A percentile compares a stretch with the other conserved stretches of the same genome.
Evolutionary conservation across 2,113 vertebrate species (phyloP).

Genomic region (Ginglymostoma cirratum): DNA sequence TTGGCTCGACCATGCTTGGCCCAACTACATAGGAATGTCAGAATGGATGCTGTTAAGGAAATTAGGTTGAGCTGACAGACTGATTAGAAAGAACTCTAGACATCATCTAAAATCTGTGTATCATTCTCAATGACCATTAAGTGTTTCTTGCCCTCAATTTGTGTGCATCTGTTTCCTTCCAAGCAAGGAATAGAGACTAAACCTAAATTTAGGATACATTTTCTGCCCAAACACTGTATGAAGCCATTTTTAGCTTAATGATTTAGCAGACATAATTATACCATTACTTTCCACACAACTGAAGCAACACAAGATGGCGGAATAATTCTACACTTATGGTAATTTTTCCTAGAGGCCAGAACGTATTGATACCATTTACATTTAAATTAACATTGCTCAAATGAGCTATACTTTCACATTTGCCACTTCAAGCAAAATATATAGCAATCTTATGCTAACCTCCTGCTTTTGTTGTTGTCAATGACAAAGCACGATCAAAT

Average conservation of each 20-base stretch:
- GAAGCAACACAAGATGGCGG: background rate
- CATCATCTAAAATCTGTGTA: background rate
- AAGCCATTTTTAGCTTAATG: background rate
- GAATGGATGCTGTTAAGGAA: background rate
- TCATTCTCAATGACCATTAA: background rate
- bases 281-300: background rate
- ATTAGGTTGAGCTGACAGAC: background rate
- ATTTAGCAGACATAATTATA: background rate
- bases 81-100: background rate
- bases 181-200: background rate
- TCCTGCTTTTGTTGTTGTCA: background rate
- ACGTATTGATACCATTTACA: background rate
- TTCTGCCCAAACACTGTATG: background rate
- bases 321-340: background rate
- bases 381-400: background rate
- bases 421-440: background rate
- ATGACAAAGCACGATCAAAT: background rate
- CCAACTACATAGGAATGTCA: background rate
- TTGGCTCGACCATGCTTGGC: background rate
- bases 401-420: background rate
- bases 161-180: background rate
- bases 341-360: background rate
- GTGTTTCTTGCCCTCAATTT: background rate
- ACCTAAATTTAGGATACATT: background rate
- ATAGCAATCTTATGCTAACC: background rate